A percentile compares a stretch with the other conserved stretches of the same genome.
phyloP scores from a whole-genome alignment of 2,888 invertebrate genomes.

The Onchidella celtica region DNA sequence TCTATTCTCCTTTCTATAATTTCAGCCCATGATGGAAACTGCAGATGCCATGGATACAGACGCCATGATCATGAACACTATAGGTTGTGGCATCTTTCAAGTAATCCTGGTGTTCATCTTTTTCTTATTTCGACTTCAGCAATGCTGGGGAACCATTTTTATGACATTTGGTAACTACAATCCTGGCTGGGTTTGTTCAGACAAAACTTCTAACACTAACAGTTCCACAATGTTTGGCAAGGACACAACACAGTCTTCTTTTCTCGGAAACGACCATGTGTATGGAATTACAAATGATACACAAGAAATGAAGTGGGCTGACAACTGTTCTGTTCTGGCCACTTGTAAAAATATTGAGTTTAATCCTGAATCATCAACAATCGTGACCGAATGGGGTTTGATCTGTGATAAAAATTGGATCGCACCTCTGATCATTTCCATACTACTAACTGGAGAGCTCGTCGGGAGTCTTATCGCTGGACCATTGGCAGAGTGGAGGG shows the following conservation, averaged over 20 bases:
- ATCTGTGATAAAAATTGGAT: neutral
- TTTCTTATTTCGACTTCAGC: too few relatives aligned
- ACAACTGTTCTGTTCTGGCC: neutral
- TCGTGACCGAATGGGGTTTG: slow-evolving; percentile 10
- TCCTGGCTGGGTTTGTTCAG: neutral
- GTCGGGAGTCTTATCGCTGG: neutral
- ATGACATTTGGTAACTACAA: slow-evolving; percentile 27
- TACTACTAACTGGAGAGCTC: neutral
- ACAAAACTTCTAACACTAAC: too few relatives aligned
- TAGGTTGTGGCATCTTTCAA: slow-evolving; percentile 12
- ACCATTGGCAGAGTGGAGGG: neutral
- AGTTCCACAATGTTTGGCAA: too few relatives aligned
- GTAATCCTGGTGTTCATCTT: neutral
- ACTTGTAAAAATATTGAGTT: neutral
- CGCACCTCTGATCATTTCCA: neutral
- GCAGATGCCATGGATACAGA: slow-evolving; percentile 19
- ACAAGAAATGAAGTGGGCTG: neutral
- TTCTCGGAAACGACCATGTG: too few relatives aligned
- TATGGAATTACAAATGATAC: neutral
- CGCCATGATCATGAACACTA: neutral
- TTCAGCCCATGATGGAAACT: too few relatives aligned
- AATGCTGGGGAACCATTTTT: neutral
- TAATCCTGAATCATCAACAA: neutral
- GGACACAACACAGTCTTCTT: too few relatives aligned
- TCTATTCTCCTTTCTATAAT: too few relatives aligned